Evolutionary conservation across 2,113 vertebrate species (phyloP).

Genomic region (Cromileptes altivelis): DNA sequence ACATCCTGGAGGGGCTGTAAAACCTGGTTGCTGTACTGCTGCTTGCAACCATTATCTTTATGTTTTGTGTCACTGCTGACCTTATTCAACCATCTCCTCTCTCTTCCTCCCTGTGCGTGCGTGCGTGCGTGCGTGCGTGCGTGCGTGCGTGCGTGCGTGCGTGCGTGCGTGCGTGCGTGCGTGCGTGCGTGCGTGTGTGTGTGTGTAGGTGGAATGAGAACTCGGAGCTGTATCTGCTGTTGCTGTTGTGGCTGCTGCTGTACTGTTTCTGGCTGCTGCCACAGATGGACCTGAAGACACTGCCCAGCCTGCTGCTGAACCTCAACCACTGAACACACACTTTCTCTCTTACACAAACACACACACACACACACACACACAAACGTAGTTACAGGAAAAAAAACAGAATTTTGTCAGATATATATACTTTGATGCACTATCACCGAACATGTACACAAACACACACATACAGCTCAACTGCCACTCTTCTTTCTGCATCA

Average conservation of each 20-base stretch:
- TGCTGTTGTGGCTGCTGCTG: constrained; percentile 92
- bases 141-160: constrained; percentile 11
- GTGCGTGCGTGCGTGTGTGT: constrained; percentile 29
- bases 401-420: neutral
- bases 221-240: constrained; percentile 86
- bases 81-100: no score
- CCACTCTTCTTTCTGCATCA: constrained; percentile 34
- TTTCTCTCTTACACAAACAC: neutral
- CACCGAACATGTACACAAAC: constrained; percentile 1
- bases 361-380: constrained; percentile 18
- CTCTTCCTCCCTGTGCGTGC: neutral
- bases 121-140: constrained; percentile 25
- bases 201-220: constrained; percentile 39
- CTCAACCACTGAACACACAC: constrained; percentile 64
- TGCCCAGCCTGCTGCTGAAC: constrained; percentile 80
- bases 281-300: constrained; percentile 85
- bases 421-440: neutral
- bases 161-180: constrained; percentile 22
- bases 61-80: no score
- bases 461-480: constrained; percentile 38
- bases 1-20: no score
- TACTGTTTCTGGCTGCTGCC: constrained; percentile 94
- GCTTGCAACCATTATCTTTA: no score
- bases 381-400: neutral
- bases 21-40: no score